A percentile compares a stretch with the other conserved stretches of the same genome.
Evolutionary conservation across 2,797 vertebrate genomes (phyloP).

Genomic region (Periparus ater): DNA sequence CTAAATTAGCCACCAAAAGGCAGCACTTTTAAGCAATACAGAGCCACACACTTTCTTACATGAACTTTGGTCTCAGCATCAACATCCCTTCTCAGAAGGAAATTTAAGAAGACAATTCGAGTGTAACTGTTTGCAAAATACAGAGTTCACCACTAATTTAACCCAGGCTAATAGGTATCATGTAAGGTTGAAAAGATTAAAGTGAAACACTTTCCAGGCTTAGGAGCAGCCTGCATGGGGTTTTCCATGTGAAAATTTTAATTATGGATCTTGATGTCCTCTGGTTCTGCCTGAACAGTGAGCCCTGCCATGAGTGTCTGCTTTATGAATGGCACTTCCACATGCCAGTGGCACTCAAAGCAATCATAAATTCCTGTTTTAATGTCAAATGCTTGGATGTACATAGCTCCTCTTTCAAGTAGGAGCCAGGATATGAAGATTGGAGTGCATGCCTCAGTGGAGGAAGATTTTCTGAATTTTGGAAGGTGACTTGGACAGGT

Average conservation of each 20-base stretch:
- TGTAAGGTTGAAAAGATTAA: not conserved
- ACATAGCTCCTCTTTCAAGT: not conserved
- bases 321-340: conserved; percentile 2
- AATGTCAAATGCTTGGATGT: not conserved
- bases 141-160: not conserved
- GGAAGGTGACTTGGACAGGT: conserved; percentile 17
- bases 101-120: not conserved
- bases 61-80: not conserved
- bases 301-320: not conserved
- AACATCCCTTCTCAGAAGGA: not conserved
- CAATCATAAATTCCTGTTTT: not conserved
- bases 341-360: not conserved
- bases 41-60: not conserved
- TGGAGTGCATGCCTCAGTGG: not conserved
- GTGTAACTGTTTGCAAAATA: not conserved
- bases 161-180: not conserved
- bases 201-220: not conserved
- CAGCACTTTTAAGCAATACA: not conserved
- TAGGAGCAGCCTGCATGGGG: not conserved
- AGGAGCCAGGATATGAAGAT: not conserved
- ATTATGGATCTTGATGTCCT: not conserved
- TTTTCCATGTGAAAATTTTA: conserved; percentile 1
- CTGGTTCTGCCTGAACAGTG: not conserved
- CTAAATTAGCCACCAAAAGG: not conserved
- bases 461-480: conserved; percentile 2